Base-by-base conservation (phyloP, 2,113 vertebrate genomes). In the Ornithorhynchus anatinus region DNA sequence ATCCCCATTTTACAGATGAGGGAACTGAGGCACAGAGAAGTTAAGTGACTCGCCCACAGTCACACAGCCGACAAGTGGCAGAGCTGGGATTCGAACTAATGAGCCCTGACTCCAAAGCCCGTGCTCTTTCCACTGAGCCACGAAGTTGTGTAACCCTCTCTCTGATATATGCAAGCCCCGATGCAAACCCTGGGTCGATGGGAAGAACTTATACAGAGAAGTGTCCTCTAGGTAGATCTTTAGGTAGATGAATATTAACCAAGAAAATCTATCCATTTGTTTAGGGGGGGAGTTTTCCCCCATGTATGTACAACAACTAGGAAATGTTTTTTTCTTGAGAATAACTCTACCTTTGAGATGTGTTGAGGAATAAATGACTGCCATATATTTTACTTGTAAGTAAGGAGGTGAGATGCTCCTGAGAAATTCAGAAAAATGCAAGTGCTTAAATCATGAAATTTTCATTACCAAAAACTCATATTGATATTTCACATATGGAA, bases 401-500 rank as follows among this genome's bases (percentile, higher is more conserved):
- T 59, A 70, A 84, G 68, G 40, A 71, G n/a, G n/a, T n/a, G n/a
- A n/a, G 29, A 76, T 75, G 68, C 65, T 86, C 45, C 69, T 81
- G 68, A 74, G 73, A 89, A 90, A 79, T 80, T 75, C 59, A 71
- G 35, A 67, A 89, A 77, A 14, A 66, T 75, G 79, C 43, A 60
- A 64, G 80, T 70, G 71, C 69, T 54, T 44, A 87, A 83, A 81
- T 84, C 60, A 33, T 79, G 59, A 45, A 87, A 89, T 69, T 90
- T 86, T 88, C 73, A 60, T 79, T 85, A 82, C 85, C 81, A 71
- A 84, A 88, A 91, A 66, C 76, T 82, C 88, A 87, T 88, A 76
- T 76, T 84, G 72, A 64, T 67, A 60, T 70, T 70, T 72, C 39
- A n/a, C n/a, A n/a, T n/a, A n/a, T n/a, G n/a, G n/a, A n/a, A n/a